These are phyloP conservation scores for Nebria salina DNA, from an alignment of 2,888 invertebrate genomes.

Conservation along the genomic window DNA sequence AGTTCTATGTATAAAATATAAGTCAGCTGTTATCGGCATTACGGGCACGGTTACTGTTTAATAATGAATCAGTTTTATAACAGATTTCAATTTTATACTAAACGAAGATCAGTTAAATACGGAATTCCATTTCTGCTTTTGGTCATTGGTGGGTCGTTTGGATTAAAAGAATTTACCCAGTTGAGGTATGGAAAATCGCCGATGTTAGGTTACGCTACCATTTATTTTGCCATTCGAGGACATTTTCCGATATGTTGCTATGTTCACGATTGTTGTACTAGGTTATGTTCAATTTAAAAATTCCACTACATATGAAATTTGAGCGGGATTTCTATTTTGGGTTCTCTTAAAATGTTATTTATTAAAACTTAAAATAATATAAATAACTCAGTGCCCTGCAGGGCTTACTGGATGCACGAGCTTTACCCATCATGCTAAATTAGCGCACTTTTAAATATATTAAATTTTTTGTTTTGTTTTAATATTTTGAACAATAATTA, in stretches of 20 bases:
- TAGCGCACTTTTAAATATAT: no score
- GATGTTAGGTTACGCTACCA: constrained; percentile 39
- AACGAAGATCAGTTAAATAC: constrained; percentile 65
- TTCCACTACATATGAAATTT: no score
- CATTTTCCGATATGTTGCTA: neutral
- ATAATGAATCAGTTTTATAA: neutral
- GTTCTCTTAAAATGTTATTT: no score
- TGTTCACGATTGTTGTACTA: no score
- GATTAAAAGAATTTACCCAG: constrained; percentile 77
- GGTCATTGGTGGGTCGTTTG: constrained; percentile 81
- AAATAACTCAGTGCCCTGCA: no score
- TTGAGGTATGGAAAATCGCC: constrained; percentile 67
- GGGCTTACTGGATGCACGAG: no score
- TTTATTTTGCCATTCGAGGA: constrained; percentile 8
- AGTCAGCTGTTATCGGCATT: no score
- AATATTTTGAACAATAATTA: constrained; percentile 23
- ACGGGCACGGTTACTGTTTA: neutral
- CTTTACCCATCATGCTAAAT: no score
- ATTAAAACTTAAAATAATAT: no score
- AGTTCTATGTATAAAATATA: no score
- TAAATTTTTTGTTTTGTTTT: constrained; percentile 26
- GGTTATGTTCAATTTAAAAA: no score
- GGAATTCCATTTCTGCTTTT: constrained; percentile 79
- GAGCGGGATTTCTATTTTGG: no score
- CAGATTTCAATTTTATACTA: constrained; percentile 32